Evolutionary conservation across 2,888 invertebrate genomes (phyloP).

Genomic region (Heliconius hortense): DNA sequence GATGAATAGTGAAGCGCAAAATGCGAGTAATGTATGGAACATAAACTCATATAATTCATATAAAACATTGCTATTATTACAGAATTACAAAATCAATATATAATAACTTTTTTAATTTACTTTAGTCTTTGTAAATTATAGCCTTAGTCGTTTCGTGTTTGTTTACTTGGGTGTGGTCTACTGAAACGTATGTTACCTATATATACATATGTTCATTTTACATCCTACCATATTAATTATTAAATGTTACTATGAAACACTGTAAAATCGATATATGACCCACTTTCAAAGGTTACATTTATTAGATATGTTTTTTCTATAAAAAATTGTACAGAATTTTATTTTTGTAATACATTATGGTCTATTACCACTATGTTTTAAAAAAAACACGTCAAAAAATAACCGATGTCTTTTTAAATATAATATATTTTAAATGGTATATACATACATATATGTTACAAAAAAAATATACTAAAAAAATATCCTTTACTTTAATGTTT

Average conservation of each 20-base stretch:
- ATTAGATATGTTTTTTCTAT: not conserved
- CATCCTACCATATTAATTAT: conserved; percentile 17
- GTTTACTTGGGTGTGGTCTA: conserved; percentile 8
- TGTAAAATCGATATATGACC: conserved; percentile 25
- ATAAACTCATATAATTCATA: no score
- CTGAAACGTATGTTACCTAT: not conserved
- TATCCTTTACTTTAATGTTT: no score
- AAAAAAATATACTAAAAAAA: no score
- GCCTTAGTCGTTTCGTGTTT: not conserved
- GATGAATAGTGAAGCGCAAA: no score
- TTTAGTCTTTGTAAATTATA: not conserved
- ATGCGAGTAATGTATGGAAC: no score
- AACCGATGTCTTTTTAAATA: no score
- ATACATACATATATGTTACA: no score
- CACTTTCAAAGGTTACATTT: conserved; percentile 7
- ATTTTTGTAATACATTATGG: not conserved
- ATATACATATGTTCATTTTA: not conserved
- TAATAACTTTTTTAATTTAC: not conserved
- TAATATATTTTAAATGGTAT: no score
- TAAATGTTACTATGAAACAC: conserved; percentile 18
- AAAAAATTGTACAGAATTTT: not conserved
- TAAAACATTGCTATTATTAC: no score
- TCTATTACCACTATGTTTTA: no score
- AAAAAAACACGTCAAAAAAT: no score
- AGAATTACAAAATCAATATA: not conserved